phyloP scores from a whole-genome alignment of 2,113 vertebrate genomes.

The Boulengeromyrus knoepffleri region DNA sequence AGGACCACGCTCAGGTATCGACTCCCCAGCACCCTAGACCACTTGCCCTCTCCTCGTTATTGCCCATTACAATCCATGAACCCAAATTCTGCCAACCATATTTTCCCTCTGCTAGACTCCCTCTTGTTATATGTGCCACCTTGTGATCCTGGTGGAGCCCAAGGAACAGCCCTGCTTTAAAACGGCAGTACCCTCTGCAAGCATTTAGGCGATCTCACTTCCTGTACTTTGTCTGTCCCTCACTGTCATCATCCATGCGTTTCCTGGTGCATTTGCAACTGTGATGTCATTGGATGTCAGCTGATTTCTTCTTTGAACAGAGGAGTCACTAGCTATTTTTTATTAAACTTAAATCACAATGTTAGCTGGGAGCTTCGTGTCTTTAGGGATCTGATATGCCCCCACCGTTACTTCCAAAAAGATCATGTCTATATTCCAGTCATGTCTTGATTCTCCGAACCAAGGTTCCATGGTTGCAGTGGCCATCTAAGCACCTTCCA shows the following conservation, averaged over 20 bases:
- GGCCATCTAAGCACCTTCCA: background rate
- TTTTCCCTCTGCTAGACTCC: background rate
- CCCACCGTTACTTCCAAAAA: background rate
- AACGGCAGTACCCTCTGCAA: background rate
- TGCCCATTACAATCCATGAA: background rate
- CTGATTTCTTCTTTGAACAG: background rate
- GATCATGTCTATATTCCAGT: background rate
- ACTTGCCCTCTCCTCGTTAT: background rate
- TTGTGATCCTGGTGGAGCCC: background rate
- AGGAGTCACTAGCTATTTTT: background rate
- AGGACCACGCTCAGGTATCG: constrained; percentile 33
- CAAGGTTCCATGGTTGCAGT: background rate
- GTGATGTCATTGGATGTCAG: background rate
- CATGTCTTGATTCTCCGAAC: background rate
- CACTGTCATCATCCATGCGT: background rate
- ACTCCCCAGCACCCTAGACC: background rate
- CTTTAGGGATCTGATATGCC: background rate
- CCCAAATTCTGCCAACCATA: background rate
- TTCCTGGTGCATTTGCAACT: background rate
- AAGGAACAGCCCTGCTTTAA: background rate
- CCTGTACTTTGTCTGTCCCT: background rate
- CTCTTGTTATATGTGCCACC: background rate
- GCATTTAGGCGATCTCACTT: background rate
- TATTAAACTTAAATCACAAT: background rate
- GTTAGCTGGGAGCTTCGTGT: background rate